Conservation (phyloP, 2,888 invertebrate species). For the Caenorhabditis doughertyi region DNA sequence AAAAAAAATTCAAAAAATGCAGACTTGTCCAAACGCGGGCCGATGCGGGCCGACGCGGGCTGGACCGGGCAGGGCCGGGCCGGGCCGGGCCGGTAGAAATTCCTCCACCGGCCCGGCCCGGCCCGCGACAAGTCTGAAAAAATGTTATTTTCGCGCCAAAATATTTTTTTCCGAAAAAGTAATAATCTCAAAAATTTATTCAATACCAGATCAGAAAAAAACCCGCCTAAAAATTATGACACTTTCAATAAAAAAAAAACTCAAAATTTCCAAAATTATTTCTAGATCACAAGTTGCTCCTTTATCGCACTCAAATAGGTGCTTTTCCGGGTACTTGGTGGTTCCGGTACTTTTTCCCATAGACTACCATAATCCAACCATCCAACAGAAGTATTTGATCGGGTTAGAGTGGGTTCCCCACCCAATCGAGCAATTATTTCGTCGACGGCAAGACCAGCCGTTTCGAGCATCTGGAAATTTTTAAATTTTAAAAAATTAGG, state of each 20-base stretch:
- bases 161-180: too few species aligned
- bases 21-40: too few species aligned
- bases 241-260: background rate
- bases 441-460: conserved; percentile 72
- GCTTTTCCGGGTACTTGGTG: background rate
- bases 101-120: too few species aligned
- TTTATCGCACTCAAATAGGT: background rate
- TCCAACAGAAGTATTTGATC: conserved; percentile 60
- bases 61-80: too few species aligned
- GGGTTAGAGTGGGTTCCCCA: conserved; percentile 35
- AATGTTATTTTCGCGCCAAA: too few species aligned
- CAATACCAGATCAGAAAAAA: too few species aligned
- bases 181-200: too few species aligned
- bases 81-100: too few species aligned
- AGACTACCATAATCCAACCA: conserved; percentile 61
- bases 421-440: conserved; percentile 61
- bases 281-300: conserved; percentile 10
- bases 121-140: too few species aligned
- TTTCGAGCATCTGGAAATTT: conserved; percentile 70
- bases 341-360: conserved; percentile 59
- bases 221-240: background rate
- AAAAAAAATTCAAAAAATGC: too few species aligned
- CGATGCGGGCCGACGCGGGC: too few species aligned
- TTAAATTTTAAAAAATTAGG: background rate
- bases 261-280: conserved; percentile 12